Evolutionary conservation across 2,797 vertebrate genomes (phyloP).

Genomic region (Bradypodion ventrale): DNA sequence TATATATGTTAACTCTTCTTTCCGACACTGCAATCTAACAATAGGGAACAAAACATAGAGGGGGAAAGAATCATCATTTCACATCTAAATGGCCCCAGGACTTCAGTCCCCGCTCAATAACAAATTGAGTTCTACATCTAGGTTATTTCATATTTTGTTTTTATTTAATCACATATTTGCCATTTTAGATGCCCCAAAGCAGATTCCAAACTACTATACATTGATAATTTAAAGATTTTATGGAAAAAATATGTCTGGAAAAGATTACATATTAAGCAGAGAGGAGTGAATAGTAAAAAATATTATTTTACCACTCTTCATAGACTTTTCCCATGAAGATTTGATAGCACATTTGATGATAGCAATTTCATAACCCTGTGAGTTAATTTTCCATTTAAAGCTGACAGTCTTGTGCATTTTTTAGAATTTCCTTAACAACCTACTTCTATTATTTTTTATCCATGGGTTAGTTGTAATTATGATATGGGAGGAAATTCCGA

Average conservation of each 20-base stretch:
- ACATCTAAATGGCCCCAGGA: conserved; percentile 24
- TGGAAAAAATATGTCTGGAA: not conserved
- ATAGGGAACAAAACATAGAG: conserved; percentile 17
- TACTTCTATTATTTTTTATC: conserved; percentile 17
- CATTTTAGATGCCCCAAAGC: conserved; percentile 22
- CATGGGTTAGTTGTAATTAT: not conserved
- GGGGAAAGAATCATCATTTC: not conserved
- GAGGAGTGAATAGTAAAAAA: conserved; percentile 16
- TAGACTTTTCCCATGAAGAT: conserved; percentile 31
- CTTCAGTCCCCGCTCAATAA: conserved; percentile 27
- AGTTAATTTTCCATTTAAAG: conserved; percentile 35
- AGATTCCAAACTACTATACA: conserved; percentile 17
- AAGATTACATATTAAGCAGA: conserved; percentile 1
- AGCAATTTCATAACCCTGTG: conserved; percentile 13
- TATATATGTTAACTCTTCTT: conserved; percentile 25
- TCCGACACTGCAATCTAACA: not conserved
- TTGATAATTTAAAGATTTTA: conserved; percentile 27
- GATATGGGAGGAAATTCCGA: not conserved
- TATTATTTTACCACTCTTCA: conserved; percentile 16
- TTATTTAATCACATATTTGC: conserved; percentile 35
- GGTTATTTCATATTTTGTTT: conserved; percentile 18
- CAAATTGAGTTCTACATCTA: conserved; percentile 19
- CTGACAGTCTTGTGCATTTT: conserved; percentile 11
- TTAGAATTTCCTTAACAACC: conserved; percentile 2
- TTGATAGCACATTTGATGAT: conserved; percentile 2